phyloP scores from a whole-genome alignment of 23 tunicate species.

The Ciona savignyi region DNA sequence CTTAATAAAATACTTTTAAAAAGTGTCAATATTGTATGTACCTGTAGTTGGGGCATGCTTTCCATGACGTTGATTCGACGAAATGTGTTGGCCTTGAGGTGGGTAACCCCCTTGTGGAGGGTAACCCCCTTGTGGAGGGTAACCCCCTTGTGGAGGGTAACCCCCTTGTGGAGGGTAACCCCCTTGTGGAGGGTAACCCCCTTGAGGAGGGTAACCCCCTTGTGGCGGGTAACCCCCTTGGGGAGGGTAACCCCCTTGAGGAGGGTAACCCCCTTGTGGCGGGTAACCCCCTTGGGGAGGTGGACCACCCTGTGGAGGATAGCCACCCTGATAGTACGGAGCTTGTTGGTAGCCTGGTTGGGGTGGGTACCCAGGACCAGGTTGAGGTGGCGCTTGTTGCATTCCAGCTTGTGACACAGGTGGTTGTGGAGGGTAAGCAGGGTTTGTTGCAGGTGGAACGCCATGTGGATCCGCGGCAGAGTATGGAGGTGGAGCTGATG shows the following conservation, averaged over 20 bases:
- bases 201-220: no score
- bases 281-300: no score
- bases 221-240: no score
- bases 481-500: slow-evolving; percentile 50
- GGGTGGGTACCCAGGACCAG: slow-evolving; percentile 1
- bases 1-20: no score
- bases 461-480: slow-evolving; percentile 21
- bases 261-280: no score
- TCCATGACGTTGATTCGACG: slow-evolving; percentile 37
- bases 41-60: slow-evolving; percentile 29
- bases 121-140: no score
- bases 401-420: slow-evolving; percentile 18
- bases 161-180: no score
- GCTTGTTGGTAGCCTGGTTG: slow-evolving; percentile 7
- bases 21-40: no score
- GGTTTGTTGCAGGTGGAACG: slow-evolving; percentile 18
- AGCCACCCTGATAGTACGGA: slow-evolving; percentile 20
- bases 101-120: no score
- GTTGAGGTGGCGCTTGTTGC: slow-evolving; percentile 53
- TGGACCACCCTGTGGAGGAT: slow-evolving; percentile 21
- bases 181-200: no score
- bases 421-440: slow-evolving; percentile 33
- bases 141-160: no score
- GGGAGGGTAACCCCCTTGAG: no score
- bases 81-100: slow-evolving; percentile 40